Evolutionary conservation across 2,113 vertebrate species (phyloP).

Genomic region (Otis tarda): DNA sequence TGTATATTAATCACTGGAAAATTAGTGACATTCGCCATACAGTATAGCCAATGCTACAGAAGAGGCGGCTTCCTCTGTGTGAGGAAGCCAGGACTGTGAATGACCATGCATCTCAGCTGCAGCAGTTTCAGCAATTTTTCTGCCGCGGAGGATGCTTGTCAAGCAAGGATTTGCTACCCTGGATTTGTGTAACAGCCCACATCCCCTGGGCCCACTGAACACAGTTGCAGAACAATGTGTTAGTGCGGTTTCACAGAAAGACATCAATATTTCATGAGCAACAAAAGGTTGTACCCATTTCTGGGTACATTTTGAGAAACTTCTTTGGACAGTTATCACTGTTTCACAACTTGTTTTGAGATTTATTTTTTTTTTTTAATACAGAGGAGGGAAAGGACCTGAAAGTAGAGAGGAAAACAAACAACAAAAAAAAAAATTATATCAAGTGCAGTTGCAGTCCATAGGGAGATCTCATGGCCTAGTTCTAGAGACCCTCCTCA

Average conservation of each 20-base stretch:
- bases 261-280: not conserved
- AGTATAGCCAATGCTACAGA: not conserved
- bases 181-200: not conserved
- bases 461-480: not conserved
- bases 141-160: too few relatives aligned
- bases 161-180: not conserved
- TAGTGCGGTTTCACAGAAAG: not conserved
- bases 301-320: not conserved
- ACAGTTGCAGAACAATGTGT: rapidly evolving
- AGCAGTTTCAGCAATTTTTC: not conserved
- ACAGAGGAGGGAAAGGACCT: not conserved
- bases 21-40: not conserved
- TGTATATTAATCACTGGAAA: not conserved
- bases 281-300: not conserved
- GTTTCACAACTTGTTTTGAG: not conserved
- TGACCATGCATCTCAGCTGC: rapidly evolving
- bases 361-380: not conserved
- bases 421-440: not conserved
- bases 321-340: not conserved
- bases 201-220: not conserved
- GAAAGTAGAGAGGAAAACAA: not conserved
- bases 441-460: not conserved
- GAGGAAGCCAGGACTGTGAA: not conserved
- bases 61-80: rapidly evolving
- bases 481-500: not conserved